Base-by-base conservation (phyloP, 1,140 invertebrate genomes). In the Caenorhabditis briggsae region DNA sequence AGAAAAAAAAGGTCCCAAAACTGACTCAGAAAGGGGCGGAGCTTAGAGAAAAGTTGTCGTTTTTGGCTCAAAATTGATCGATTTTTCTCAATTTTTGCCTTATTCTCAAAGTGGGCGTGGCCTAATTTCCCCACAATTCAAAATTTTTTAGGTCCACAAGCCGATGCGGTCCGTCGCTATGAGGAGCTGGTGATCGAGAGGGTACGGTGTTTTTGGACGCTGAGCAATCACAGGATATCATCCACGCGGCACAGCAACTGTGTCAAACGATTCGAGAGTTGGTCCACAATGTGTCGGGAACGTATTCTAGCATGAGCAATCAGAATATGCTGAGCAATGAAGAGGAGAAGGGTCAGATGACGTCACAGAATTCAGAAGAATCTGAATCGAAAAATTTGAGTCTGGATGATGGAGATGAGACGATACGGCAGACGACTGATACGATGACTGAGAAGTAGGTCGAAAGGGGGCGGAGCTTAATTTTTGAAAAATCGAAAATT, bases 131-230 rank as follows among this genome's bases (percentile, higher is more conserved):
- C n/a, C n/a, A n/a, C n/a, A n/a, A n/a, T n/a, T n/a, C n/a, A n/a
- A n/a, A 18, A 56, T 83, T 86, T 91, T 90, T 74, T 90, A 95
- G 95, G 88, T 97, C 85, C 88, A 84, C 74, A 88, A 88, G 82
- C 88, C 83, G 64, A 70, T 88, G 86, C 84, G 95, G 96, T 92
- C 94, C 95, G 48, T 94, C 95, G 58, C 94, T 96, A 89, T 94
- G 95, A 9, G 93, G 95, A 84, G 93, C 94, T 41, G 90, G 92
- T 84, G 14, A 83, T 58, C 58, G 87, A 85, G 12, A 53, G 88
- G 14, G 87, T 90, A 18, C 88, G 89, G 46, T 87, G 86, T 82
- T 85, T 25, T 61, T 90, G 11, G 65, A 61, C 23, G 84, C 87
- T 58, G 88, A 87, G 64, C 84, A 85, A 53, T 74, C 85, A 74